phyloP scores from a whole-genome alignment of 2,797 vertebrate genomes.

The Chaenodraco wilsoni region DNA sequence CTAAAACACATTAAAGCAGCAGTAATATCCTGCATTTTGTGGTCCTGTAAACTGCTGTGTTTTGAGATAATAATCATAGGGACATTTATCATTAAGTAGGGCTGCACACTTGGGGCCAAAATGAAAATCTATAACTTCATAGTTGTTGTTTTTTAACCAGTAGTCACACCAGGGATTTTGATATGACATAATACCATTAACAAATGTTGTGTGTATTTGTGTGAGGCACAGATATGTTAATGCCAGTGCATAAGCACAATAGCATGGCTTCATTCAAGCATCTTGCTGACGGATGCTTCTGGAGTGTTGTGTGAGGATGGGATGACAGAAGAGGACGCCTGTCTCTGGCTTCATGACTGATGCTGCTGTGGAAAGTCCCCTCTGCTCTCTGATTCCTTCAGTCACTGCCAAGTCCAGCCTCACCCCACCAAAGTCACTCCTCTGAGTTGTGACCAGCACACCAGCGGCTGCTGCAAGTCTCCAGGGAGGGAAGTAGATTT shows the following conservation, averaged over 20 bases:
- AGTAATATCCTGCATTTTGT: neutral
- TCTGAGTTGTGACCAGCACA: constrained; percentile 37
- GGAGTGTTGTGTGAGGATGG: constrained; percentile 4
- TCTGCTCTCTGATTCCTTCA: constrained; percentile 37
- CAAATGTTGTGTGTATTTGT: neutral
- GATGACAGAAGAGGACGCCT: constrained; percentile 25
- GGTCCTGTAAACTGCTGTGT: neutral
- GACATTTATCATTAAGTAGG: neutral
- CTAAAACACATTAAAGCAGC: neutral
- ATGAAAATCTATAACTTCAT: constrained; percentile 15
- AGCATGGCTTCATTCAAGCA: constrained; percentile 7
- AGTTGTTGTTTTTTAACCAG: constrained; percentile 17
- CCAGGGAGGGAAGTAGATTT: constrained; percentile 46
- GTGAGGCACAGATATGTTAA: neutral
- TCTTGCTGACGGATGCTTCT: constrained; percentile 28
- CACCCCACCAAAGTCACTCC: constrained; percentile 37
- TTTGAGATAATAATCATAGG: neutral
- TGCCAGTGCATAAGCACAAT: neutral
- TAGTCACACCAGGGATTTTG: constrained; percentile 11
- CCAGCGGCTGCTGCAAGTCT: constrained; percentile 50
- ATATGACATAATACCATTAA: constrained; percentile 1
- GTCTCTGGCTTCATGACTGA: constrained; percentile 34
- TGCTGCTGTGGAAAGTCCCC: constrained; percentile 61
- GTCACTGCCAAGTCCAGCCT: constrained; percentile 44
- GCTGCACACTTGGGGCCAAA: too few relatives aligned